phyloP scores from a whole-genome alignment of 1,140 invertebrate genomes.

The Trialeurodes vaporariorum region DNA sequence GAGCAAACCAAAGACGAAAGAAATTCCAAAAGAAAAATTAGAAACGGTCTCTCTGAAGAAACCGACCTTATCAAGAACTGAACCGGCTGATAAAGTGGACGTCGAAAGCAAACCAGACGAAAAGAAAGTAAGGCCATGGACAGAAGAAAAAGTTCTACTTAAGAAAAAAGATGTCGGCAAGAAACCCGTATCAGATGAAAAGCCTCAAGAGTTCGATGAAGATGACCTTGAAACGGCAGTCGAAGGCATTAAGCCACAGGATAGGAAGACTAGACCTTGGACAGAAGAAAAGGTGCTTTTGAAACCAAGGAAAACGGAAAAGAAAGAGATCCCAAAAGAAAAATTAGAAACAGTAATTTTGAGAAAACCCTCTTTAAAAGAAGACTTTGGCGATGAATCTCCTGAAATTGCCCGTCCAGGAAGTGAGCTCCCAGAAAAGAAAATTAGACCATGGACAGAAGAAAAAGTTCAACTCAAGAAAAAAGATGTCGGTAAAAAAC shows the following conservation, averaged over 20 bases:
- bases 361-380: not conserved
- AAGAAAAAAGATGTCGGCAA: constrained; percentile 20
- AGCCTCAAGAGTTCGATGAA: not conserved
- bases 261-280: constrained; percentile 12
- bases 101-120: constrained; percentile 12
- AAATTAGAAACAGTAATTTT: constrained; percentile 36
- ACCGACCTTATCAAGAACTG: too few species aligned
- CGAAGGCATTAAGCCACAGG: not conserved
- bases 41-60: constrained; percentile 35
- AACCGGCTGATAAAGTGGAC: not conserved
- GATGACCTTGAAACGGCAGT: not conserved
- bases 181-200: too few species aligned
- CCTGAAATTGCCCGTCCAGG: too few species aligned
- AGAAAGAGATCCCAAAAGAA: constrained; percentile 22
- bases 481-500: constrained; percentile 17
- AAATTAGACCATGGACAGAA: constrained; percentile 17
- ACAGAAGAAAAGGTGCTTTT: constrained; percentile 19
- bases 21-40: constrained; percentile 27
- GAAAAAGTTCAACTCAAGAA: constrained; percentile 19
- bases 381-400: constrained; percentile 13
- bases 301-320: constrained; percentile 20
- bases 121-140: constrained; percentile 14
- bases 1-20: constrained; percentile 17
- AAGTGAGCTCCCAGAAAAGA: too few species aligned
- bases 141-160: constrained; percentile 18